These are phyloP conservation scores for Loripinus fragilis DNA, from an alignment of 2,888 invertebrate genomes.

Conservation along the genomic window DNA sequence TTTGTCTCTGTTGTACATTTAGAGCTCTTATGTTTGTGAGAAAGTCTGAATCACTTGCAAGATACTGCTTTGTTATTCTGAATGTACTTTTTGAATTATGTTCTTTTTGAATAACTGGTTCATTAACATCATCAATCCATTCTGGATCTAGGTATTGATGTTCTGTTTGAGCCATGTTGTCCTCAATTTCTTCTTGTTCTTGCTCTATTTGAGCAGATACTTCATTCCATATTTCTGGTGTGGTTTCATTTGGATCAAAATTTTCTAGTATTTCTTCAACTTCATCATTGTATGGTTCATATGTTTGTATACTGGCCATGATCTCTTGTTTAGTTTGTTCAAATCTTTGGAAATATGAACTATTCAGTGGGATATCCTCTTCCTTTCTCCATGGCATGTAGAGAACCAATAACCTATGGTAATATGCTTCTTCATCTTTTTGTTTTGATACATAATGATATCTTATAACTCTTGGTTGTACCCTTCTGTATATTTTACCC, in stretches of 20 bases:
- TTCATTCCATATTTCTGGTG: conserved; percentile 43
- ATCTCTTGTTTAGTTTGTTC: conserved; percentile 10
- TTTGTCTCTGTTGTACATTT: conserved; percentile 24
- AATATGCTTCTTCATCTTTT: conserved; percentile 37
- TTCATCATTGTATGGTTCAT: conserved; percentile 35
- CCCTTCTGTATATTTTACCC: conserved; percentile 32
- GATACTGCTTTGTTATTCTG: not conserved
- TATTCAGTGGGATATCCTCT: conserved; percentile 10
- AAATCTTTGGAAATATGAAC: conserved; percentile 4
- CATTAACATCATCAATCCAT: not conserved
- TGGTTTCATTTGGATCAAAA: conserved; percentile 17
- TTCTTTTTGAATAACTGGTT: not conserved
- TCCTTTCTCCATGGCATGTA: conserved; percentile 48
- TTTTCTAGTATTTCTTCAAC: conserved; percentile 24
- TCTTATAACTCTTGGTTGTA: conserved; percentile 25
- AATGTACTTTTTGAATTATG: not conserved
- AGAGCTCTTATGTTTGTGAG: conserved; percentile 2
- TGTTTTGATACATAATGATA: conserved; percentile 37
- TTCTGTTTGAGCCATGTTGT: not conserved
- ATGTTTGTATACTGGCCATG: not conserved
- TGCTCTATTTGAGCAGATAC: conserved; percentile 39
- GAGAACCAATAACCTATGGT: conserved; percentile 32
- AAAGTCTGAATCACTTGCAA: not conserved
- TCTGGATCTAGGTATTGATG: not conserved
- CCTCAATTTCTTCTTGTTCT: not conserved